Base-by-base conservation (phyloP, 1,140 invertebrate species). In the Drosophila takahashii region DNA sequence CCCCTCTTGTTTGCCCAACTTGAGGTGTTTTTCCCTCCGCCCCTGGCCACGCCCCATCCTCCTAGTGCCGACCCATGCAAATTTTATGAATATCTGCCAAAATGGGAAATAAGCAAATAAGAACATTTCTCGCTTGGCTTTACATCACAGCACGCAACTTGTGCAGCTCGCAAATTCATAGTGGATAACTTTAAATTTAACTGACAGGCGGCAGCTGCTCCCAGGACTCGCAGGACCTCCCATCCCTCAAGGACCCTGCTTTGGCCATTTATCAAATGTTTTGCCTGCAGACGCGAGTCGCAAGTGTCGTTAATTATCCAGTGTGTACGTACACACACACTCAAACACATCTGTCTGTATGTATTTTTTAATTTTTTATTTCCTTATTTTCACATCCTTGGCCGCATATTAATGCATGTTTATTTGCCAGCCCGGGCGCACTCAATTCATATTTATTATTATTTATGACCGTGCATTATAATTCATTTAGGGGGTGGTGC, bases 401-500 rank as follows among this genome's bases (percentile, higher is more conserved):
- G 56, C 56, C 62, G 54, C 59, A 71, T 74, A 78, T 81, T 81
- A 81, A 87, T 86, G 69, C 59, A 61, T 77, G 78, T 77, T 81
- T 77, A 81, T 85, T 85, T 77, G 58, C 57, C 54, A 22, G 45
- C 59, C 54, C 37, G 32, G 44, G 58, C 45, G 53, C 59, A 56
- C 76, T 79, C 77, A 52, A 79, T 80, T 81, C 56, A 86, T 70
- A 81, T 76, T 86, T 86, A 87, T 86, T 81, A 86, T 79, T 81
- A 86, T 86, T 86, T 87, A 86, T 86, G 77, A 73, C 78, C 75
- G 42, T 41, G 79, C 70, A 81, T 87, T 85, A 85, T 85, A 81
- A 81, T 81, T 85, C 77, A 85, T 85, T 81, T 77, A 57, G 47
- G 9, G 47, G 47, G 47, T 16, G 47, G 47, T 15, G 18, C 5